A percentile compares a stretch with the other conserved stretches of the same genome.
Conservation (phyloP, 2,113 vertebrate genomes). For the Apistogramma diplotaenia region DNA sequence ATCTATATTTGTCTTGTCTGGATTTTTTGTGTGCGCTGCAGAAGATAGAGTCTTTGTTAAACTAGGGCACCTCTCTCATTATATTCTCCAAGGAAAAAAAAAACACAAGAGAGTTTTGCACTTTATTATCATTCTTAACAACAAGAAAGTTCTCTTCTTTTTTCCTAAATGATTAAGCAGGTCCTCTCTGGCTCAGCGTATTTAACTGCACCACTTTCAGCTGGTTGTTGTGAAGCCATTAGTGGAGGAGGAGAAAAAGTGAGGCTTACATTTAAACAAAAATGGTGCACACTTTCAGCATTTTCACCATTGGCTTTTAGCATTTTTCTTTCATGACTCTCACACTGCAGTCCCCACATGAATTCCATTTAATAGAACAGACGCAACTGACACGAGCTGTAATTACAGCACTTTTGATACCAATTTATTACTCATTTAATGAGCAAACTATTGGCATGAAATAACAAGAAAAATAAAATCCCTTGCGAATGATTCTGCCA, state of each 20-base stretch:
- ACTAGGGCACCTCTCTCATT: constrained; percentile 73
- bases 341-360: background rate
- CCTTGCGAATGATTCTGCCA: background rate
- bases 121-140: constrained; percentile 65
- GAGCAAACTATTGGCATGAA: constrained; percentile 12
- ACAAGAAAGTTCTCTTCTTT: constrained; percentile 46
- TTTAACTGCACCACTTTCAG: constrained; percentile 49
- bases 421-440: constrained; percentile 40
- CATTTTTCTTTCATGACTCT: background rate
- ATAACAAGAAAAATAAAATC: background rate
- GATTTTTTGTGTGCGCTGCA: constrained; percentile 47
- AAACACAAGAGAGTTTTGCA: constrained; percentile 44
- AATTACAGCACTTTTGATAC: constrained; percentile 17
- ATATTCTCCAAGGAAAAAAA: constrained; percentile 39
- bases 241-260: constrained; percentile 34
- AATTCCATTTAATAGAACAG: constrained; percentile 30
- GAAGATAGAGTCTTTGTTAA: constrained; percentile 64
- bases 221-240: constrained; percentile 55
- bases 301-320: background rate
- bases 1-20: constrained; percentile 72
- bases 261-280: constrained; percentile 32
- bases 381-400: constrained; percentile 8
- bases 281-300: background rate
- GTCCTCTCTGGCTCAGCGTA: constrained; percentile 34
- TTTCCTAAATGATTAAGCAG: constrained; percentile 57